phyloP scores from a whole-genome alignment of 64 coral and sea anemone species.

The Montipora cactus region DNA sequence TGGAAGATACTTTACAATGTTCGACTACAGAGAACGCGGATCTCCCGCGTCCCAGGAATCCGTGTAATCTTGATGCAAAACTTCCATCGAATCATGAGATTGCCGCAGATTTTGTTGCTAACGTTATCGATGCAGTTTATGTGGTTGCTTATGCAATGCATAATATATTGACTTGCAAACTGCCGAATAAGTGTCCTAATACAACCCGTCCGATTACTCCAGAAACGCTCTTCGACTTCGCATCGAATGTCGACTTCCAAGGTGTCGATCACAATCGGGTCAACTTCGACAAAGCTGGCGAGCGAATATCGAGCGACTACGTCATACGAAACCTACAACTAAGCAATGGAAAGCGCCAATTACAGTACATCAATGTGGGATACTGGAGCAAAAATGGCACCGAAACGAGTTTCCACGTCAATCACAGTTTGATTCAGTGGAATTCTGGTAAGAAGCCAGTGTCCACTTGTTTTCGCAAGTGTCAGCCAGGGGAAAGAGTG shows the following conservation, averaged over 20 bases:
- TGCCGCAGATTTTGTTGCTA: slow-evolving; percentile 68
- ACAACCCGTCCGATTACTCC: slow-evolving; percentile 2
- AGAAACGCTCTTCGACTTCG: slow-evolving; percentile 53
- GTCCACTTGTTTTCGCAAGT: slow-evolving; percentile 84
- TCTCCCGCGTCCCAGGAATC: background rate
- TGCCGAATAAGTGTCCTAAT: slow-evolving; percentile 17
- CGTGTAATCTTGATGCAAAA: slow-evolving; percentile 46
- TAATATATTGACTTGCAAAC: slow-evolving; percentile 75
- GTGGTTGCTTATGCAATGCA: slow-evolving; percentile 72
- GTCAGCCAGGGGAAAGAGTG: slow-evolving; percentile 78
- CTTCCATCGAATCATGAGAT: slow-evolving; percentile 3
- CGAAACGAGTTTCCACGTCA: slow-evolving; percentile 49
- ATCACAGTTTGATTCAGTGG: slow-evolving; percentile 78
- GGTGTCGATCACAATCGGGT: slow-evolving; percentile 53
- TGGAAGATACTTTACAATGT: slow-evolving; percentile 72
- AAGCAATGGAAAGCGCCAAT: background rate
- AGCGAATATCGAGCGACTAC: slow-evolving; percentile 73
- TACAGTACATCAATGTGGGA: slow-evolving; percentile 59
- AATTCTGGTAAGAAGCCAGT: slow-evolving; percentile 61
- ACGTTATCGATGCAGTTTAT: slow-evolving; percentile 86
- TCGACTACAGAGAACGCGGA: background rate
- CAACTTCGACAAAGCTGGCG: slow-evolving; percentile 80
- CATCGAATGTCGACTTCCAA: slow-evolving; percentile 59
- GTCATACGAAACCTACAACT: slow-evolving; percentile 84
- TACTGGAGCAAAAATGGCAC: slow-evolving; percentile 53